Evolutionary conservation across 2,888 invertebrate species (phyloP).

Genomic region (Polyommatus icarus): DNA sequence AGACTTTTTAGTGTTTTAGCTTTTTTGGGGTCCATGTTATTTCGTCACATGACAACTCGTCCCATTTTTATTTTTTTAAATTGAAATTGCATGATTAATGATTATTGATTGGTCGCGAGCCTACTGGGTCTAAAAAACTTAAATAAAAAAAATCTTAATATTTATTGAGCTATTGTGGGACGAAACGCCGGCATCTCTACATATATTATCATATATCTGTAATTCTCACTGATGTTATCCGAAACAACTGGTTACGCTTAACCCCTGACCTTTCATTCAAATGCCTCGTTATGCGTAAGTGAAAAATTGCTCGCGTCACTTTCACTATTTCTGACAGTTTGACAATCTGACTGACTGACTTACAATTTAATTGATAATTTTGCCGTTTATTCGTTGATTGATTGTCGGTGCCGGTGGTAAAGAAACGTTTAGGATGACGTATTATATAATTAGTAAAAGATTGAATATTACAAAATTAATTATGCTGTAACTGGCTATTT

Average conservation of each 20-base stretch:
- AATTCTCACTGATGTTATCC: constrained; percentile 26
- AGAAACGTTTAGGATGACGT: not conserved
- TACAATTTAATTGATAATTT: constrained; percentile 29
- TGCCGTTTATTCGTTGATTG: constrained; percentile 21
- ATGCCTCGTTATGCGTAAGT: constrained; percentile 59
- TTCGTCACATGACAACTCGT: not conserved
- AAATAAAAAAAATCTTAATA: too few relatives aligned
- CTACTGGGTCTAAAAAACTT: too few relatives aligned
- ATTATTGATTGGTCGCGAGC: too few relatives aligned
- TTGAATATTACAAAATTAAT: constrained; percentile 16
- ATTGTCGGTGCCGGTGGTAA: not conserved
- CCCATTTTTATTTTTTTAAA: not conserved
- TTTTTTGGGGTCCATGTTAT: not conserved
- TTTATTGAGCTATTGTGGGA: not conserved
- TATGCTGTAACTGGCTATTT: not conserved
- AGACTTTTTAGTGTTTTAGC: not conserved
- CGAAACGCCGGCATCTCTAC: not conserved
- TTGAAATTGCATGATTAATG: too few relatives aligned
- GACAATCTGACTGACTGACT: constrained; percentile 32
- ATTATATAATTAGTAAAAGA: constrained; percentile 15
- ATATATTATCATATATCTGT: not conserved
- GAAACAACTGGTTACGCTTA: constrained; percentile 40
- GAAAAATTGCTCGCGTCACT: constrained; percentile 52
- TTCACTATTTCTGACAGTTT: constrained; percentile 37
- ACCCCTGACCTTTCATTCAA: constrained; percentile 50